Conservation (phyloP, 2,113 vertebrate species). For the Amazona guildingii region DNA sequence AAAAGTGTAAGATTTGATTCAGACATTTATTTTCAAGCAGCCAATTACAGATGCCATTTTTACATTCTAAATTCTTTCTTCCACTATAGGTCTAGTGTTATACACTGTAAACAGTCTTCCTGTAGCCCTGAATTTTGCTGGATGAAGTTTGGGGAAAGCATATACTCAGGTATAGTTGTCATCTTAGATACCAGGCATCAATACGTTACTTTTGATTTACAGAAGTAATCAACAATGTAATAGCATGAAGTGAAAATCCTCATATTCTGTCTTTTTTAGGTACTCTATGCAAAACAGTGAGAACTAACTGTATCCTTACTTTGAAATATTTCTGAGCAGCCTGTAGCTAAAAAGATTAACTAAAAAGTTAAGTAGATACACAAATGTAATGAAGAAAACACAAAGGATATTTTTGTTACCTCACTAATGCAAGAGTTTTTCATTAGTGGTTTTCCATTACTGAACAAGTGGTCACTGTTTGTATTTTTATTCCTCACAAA, state of each 20-base stretch:
- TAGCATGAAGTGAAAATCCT: neutral
- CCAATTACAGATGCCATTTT: neutral
- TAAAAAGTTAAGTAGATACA: rapidly evolving
- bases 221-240: neutral
- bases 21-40: neutral
- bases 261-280: neutral
- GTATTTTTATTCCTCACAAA: neutral
- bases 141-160: neutral
- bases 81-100: neutral
- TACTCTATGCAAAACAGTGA: neutral
- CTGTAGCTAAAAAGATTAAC: neutral
- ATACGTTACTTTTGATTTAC: neutral
- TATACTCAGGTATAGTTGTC: neutral
- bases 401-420: neutral
- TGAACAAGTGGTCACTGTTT: neutral
- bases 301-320: neutral
- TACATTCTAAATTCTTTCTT: neutral
- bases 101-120: neutral
- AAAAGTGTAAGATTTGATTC: neutral
- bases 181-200: neutral
- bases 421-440: neutral
- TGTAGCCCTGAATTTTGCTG: neutral
- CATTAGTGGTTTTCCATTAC: neutral
- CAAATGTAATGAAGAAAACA: neutral
- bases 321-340: neutral